A percentile compares a stretch with the other conserved stretches of the same genome.
Conservation (phyloP, 1,140 invertebrate species). For the Pinna nobilis region DNA sequence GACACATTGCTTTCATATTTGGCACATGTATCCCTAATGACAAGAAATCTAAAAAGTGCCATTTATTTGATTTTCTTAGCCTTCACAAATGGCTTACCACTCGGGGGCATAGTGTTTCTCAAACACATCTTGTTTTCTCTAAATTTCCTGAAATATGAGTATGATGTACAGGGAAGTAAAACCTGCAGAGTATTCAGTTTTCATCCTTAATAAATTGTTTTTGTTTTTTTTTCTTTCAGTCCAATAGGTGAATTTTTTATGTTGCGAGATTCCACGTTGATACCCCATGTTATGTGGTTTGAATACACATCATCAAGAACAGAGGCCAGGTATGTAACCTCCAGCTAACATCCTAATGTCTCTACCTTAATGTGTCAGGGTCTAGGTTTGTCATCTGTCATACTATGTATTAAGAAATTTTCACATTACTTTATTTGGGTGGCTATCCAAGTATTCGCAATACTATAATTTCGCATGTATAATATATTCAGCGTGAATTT, state of each 20-base stretch:
- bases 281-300: slow-evolving; percentile 96
- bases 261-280: slow-evolving; percentile 91
- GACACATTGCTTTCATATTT: too few relatives aligned
- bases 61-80: too few relatives aligned
- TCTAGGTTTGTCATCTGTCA: background rate
- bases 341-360: too few relatives aligned
- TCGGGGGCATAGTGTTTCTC: too few relatives aligned
- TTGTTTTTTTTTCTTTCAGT: slow-evolving; percentile 78
- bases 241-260: slow-evolving; percentile 90
- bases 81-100: too few relatives aligned
- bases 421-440: too few relatives aligned
- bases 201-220: too few relatives aligned
- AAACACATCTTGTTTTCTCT: too few relatives aligned
- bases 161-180: too few relatives aligned
- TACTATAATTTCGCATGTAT: background rate
- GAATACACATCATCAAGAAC: slow-evolving; percentile 92
- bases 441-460: background rate
- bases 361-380: background rate
- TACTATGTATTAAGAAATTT: background rate
- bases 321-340: slow-evolving; percentile 79
- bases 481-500: background rate
- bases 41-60: too few relatives aligned
- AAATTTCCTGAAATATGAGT: background rate
- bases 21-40: too few relatives aligned
- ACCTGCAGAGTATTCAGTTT: too few relatives aligned